Percentiles rank a stretch among this genome's conserved stretches.
phyloP scores from a whole-genome alignment of 2,113 vertebrate genomes.

The Argyrosomus japonicus region DNA sequence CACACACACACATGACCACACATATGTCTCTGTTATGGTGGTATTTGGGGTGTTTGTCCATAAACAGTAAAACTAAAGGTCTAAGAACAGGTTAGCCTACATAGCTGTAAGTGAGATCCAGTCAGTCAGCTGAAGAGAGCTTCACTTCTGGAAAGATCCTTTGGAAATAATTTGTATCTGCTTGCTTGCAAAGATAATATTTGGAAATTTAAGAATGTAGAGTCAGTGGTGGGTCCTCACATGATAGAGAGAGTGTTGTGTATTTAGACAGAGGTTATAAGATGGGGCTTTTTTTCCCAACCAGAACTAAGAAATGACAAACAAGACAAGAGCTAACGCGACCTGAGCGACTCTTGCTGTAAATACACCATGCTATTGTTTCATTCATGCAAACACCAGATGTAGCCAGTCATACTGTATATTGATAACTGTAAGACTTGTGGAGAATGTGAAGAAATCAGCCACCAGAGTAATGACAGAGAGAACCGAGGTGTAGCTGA shows the following conservation, averaged over 20 bases:
- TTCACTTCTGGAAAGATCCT: neutral
- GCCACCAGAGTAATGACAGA: conserved; percentile 14
- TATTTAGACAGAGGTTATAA: neutral
- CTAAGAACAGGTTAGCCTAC: conserved; percentile 37
- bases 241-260: neutral
- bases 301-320: neutral
- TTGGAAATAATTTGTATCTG: neutral
- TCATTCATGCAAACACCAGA: neutral
- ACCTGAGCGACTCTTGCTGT: neutral
- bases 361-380: neutral
- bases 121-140: neutral
- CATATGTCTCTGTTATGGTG: conserved; percentile 45
- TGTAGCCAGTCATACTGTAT: neutral
- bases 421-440: neutral
- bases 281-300: neutral
- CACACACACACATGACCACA: neutral
- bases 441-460: conserved; percentile 13
- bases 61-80: conserved; percentile 62
- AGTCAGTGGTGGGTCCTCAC: neutral
- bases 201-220: neutral
- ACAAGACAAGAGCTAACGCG: neutral
- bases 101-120: neutral
- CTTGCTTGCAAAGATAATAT: neutral
- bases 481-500: conserved; percentile 43
- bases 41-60: conserved; percentile 67